Conservation (phyloP, 2,888 invertebrate species). For the Chelonus formosanus region DNA sequence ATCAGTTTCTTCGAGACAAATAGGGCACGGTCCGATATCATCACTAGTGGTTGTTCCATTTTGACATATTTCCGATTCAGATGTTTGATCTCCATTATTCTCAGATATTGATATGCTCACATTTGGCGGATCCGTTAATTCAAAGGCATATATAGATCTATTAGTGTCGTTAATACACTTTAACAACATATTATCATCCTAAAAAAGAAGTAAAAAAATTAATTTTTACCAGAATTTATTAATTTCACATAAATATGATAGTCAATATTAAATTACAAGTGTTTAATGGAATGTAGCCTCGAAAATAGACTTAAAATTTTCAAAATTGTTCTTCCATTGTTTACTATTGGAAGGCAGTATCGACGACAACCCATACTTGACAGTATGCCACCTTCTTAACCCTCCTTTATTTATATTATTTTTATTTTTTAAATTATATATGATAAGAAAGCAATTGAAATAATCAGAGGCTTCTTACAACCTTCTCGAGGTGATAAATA, state of each 20-base stretch:
- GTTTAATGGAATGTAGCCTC: conserved; percentile 61
- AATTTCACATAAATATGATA: background rate
- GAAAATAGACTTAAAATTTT: conserved; percentile 54
- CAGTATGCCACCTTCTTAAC: conserved; percentile 57
- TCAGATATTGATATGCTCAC: conserved; percentile 49
- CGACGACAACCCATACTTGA: conserved; percentile 53
- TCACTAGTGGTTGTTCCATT: conserved; percentile 51
- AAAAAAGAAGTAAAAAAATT: conserved; percentile 39
- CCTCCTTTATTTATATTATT: conserved; percentile 46
- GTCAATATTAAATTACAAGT: conserved; percentile 33
- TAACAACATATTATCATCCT: conserved; percentile 69
- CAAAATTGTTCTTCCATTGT: conserved; percentile 61
- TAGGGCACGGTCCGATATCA: conserved; percentile 66
- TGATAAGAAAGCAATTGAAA: too few relatives aligned
- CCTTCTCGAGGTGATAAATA: background rate
- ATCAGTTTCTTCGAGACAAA: conserved; percentile 71
- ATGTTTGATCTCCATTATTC: conserved; percentile 49
- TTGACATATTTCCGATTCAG: conserved; percentile 49
- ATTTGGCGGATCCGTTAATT: conserved; percentile 60
- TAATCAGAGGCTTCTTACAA: too few relatives aligned
- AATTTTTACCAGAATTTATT: too few relatives aligned
- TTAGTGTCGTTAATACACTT: conserved; percentile 67
- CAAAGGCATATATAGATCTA: conserved; percentile 66
- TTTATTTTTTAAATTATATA: too few relatives aligned
- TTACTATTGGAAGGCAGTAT: conserved; percentile 58